These are phyloP conservation scores for Flexamia atlantica DNA, from an alignment of 2,888 invertebrate species.

Conservation along the genomic window DNA sequence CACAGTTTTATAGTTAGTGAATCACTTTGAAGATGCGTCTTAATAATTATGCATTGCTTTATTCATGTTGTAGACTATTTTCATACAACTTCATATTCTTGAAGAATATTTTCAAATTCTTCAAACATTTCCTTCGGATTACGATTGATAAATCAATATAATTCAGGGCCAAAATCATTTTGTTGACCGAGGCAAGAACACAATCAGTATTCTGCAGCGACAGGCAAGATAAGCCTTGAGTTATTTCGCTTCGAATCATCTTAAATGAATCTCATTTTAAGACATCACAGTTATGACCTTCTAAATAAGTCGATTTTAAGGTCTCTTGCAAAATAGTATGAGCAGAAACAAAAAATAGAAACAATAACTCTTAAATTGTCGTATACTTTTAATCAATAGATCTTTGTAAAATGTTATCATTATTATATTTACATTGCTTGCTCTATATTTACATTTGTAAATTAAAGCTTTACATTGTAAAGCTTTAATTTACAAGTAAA, in stretches of 20 bases:
- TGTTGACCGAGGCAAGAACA: background rate
- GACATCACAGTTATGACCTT: background rate
- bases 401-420: too few relatives aligned
- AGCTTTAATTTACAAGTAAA: background rate
- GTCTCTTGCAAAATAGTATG: too few relatives aligned
- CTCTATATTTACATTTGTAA: too few relatives aligned
- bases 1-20: too few relatives aligned
- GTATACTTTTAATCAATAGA: too few relatives aligned
- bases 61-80: too few relatives aligned
- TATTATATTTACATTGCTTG: too few relatives aligned
- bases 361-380: too few relatives aligned
- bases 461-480: background rate
- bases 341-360: too few relatives aligned
- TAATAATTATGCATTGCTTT: too few relatives aligned
- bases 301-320: background rate
- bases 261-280: background rate
- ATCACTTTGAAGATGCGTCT: too few relatives aligned
- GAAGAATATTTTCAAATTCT: background rate
- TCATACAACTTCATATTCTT: too few relatives aligned
- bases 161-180: background rate
- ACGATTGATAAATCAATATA: background rate
- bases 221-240: background rate
- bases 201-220: background rate
- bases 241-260: background rate
- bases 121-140: background rate